Evolutionary conservation across 2,888 invertebrate species (phyloP).

Genomic region (Troglohyphantes excavatus): DNA sequence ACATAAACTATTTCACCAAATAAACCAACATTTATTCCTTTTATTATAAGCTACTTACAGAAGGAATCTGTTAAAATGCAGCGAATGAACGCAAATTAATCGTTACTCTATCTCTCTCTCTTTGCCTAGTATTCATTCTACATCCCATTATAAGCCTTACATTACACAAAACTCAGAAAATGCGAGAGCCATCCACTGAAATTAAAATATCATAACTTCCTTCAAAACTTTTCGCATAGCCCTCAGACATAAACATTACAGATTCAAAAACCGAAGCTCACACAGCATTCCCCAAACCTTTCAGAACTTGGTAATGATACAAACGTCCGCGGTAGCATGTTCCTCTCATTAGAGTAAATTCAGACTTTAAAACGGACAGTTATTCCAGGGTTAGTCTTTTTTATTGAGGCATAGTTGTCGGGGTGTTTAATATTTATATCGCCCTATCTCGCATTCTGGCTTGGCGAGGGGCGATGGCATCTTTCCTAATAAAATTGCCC

Average conservation of each 20-base stretch:
- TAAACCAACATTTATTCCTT: no score
- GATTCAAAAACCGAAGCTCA: not conserved
- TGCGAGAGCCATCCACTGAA: not conserved
- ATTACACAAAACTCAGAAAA: not conserved
- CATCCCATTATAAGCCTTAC: not conserved
- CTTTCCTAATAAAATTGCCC: conserved; percentile 23
- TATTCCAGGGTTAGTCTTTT: conserved; percentile 58
- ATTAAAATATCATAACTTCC: conserved; percentile 25
- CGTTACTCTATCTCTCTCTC: no score
- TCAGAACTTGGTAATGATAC: conserved; percentile 62
- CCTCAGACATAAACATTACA: conserved; percentile 55
- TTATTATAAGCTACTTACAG: no score
- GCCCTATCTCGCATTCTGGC: conserved; percentile 36
- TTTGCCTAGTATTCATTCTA: not conserved
- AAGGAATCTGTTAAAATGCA: no score
- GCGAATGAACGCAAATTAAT: no score
- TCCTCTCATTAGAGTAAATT: conserved; percentile 65
- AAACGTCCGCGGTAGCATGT: conserved; percentile 17
- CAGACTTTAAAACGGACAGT: conserved; percentile 67
- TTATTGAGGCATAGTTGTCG: conserved; percentile 68
- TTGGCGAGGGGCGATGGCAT: not conserved
- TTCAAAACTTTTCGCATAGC: conserved; percentile 49
- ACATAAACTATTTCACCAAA: no score
- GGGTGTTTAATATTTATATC: conserved; percentile 71
- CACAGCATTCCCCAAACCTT: conserved; percentile 23